These are phyloP conservation scores for Motacilla alba DNA, from an alignment of 2,113 vertebrate species.

Conservation along the genomic window DNA sequence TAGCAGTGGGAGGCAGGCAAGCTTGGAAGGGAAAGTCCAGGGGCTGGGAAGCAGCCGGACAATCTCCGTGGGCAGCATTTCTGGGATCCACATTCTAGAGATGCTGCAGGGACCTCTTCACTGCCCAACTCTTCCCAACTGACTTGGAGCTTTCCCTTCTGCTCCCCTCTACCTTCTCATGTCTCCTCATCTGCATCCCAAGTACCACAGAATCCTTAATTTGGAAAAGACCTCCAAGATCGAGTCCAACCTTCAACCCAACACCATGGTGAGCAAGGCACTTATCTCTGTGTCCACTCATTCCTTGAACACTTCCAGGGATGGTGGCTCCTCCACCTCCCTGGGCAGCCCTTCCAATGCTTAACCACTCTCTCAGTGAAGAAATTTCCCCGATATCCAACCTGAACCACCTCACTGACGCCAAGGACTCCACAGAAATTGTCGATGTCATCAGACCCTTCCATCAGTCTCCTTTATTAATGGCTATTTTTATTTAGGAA, in stretches of 20 bases:
- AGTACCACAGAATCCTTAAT: background rate
- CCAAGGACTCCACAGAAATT: background rate
- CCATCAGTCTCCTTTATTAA: background rate
- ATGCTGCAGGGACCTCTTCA: accelerated
- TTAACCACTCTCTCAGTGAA: background rate
- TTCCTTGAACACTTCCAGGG: background rate
- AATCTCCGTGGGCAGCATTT: accelerated
- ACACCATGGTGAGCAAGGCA: background rate
- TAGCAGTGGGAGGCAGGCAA: background rate
- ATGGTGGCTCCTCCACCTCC: background rate
- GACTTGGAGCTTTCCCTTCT: background rate
- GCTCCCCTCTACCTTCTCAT: background rate
- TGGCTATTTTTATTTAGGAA: background rate
- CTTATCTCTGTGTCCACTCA: background rate
- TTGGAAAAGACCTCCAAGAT: background rate
- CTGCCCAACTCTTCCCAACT: background rate
- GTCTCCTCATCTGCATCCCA: background rate
- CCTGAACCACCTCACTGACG: background rate
- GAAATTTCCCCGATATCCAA: background rate
- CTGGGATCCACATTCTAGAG: background rate
- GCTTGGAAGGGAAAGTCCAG: background rate
- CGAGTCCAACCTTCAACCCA: too few species aligned
- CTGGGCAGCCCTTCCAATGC: background rate
- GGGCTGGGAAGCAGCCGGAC: background rate
- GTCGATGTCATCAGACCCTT: background rate